Evolutionary conservation across 2,113 vertebrate genomes (phyloP).

Genomic region (Meles meles): DNA sequence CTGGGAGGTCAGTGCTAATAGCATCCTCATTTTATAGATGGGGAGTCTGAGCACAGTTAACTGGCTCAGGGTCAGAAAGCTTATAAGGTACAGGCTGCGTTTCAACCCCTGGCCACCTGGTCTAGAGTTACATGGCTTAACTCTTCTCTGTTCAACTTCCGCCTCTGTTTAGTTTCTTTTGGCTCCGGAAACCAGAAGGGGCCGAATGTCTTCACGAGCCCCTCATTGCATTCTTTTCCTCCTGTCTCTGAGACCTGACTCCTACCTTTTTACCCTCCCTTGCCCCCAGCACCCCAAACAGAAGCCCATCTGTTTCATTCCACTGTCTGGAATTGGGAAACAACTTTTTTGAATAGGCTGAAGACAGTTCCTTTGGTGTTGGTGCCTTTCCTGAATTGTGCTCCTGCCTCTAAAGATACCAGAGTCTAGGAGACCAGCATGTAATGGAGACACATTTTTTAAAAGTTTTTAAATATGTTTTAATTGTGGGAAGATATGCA

Average conservation of each 20-base stretch:
- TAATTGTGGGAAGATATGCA: neutral
- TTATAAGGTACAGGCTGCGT: rapidly evolving
- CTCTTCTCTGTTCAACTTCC: rapidly evolving
- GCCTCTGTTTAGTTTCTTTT: neutral
- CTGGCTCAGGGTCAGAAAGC: neutral
- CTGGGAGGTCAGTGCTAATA: no score
- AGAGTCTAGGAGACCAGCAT: neutral
- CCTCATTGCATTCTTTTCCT: neutral
- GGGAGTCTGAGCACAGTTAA: neutral
- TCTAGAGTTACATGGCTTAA: neutral
- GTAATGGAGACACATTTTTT: neutral
- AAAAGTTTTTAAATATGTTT: neutral
- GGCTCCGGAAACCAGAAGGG: neutral
- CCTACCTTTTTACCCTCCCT: neutral
- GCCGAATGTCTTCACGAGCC: neutral
- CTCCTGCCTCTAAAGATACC: neutral
- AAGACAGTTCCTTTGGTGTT: neutral
- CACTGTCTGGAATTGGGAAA: neutral
- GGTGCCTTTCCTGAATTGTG: neutral
- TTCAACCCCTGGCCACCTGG: neutral
- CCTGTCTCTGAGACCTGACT: neutral
- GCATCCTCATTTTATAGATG: no score
- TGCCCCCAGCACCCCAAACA: neutral
- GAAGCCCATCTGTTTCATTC: neutral
- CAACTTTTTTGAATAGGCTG: no score